Evolutionary conservation across 2,888 invertebrate genomes (phyloP).

Genomic region (Drosophila mettleri): DNA sequence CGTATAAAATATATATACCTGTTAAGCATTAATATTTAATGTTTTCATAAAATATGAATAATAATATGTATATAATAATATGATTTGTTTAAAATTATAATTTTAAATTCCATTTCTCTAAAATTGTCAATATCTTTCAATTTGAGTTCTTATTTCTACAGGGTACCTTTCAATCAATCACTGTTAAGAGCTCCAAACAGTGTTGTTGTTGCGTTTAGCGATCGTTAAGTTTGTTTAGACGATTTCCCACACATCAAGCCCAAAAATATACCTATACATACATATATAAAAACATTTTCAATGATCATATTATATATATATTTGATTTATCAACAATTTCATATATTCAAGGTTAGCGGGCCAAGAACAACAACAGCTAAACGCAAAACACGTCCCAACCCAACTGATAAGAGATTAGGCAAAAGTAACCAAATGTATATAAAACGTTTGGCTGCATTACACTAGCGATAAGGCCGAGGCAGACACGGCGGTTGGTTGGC

Average conservation of each 20-base stretch:
- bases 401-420: conserved; percentile 53
- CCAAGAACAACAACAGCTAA: conserved; percentile 38
- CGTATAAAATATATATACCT: too few species aligned
- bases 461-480: conserved; percentile 45
- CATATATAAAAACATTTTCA: not conserved
- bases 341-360: conserved; percentile 69
- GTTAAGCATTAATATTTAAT: too few species aligned
- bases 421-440: conserved; percentile 12
- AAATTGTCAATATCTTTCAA: not conserved
- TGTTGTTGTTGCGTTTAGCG: conserved; percentile 26
- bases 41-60: too few species aligned
- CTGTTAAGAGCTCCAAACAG: not conserved
- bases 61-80: too few species aligned
- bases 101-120: not conserved
- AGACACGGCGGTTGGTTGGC: conserved; percentile 31
- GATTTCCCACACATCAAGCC: conserved; percentile 16
- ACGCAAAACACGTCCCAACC: conserved; percentile 29
- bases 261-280: not conserved
- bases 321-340: conserved; percentile 52
- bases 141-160: not conserved
- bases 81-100: not conserved
- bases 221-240: conserved; percentile 32
- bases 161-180: conserved; percentile 4
- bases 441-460: conserved; percentile 38
- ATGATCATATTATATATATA: not conserved